These are phyloP conservation scores for Adelognathus sp. DNA, from an alignment of 2,888 invertebrate species.

Conservation along the genomic window DNA sequence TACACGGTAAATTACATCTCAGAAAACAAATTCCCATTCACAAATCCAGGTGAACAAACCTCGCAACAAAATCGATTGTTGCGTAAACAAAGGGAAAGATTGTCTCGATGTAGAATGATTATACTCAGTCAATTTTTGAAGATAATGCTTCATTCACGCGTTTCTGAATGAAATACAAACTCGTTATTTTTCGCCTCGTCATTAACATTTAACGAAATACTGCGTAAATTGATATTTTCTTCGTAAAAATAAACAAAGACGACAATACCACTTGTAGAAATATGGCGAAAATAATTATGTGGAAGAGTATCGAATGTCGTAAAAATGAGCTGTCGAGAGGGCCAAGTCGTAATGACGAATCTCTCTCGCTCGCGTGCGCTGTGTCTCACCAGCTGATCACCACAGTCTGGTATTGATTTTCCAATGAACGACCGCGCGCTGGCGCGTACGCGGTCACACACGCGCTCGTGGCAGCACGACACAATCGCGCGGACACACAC, in stretches of 20 bases:
- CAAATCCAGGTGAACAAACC: no score
- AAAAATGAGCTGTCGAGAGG: conserved; percentile 34
- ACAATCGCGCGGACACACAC: conserved; percentile 10
- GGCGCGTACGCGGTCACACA: conserved; percentile 58
- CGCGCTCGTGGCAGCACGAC: conserved; percentile 2
- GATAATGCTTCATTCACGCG: not conserved
- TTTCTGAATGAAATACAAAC: not conserved
- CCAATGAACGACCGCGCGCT: conserved; percentile 73
- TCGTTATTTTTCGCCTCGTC: not conserved
- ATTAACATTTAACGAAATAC: not conserved
- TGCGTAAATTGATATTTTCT: not conserved
- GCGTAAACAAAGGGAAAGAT: no score
- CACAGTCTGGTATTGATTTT: conserved; percentile 80
- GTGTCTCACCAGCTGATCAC: conserved; percentile 80
- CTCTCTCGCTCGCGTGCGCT: conserved; percentile 70
- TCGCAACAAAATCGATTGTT: no score
- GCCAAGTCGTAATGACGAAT: conserved; percentile 68
- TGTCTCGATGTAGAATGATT: no score
- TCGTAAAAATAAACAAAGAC: conserved; percentile 2
- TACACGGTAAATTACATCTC: no score
- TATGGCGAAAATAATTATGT: conserved; percentile 9
- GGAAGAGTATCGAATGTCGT: conserved; percentile 27
- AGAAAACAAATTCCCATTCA: no score
- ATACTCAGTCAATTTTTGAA: no score
- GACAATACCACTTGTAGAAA: conserved; percentile 3